Percentiles rank a stretch among this genome's conserved stretches.
These are phyloP conservation scores for Prorops nasuta DNA, from an alignment of 1,140 invertebrate species.

Conservation along the genomic window DNA sequence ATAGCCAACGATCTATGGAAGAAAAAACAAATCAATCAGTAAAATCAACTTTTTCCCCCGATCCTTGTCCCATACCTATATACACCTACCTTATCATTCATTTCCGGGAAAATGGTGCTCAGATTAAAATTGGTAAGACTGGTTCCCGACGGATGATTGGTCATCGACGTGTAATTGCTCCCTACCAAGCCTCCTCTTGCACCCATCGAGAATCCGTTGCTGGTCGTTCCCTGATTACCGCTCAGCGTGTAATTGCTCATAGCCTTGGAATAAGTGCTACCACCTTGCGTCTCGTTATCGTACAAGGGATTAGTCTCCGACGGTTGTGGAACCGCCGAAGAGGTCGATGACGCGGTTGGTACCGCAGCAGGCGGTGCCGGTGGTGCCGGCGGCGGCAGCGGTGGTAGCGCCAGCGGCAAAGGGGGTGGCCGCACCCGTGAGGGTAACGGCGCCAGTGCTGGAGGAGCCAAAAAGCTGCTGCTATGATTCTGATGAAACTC, in stretches of 20 bases:
- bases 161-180: conserved; percentile 42
- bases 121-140: conserved; percentile 69
- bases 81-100: conserved; percentile 69
- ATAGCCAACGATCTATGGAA: too few species aligned
- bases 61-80: too few species aligned
- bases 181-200: conserved; percentile 28
- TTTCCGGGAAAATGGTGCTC: conserved; percentile 69
- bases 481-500: conserved; percentile 51
- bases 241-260: conserved; percentile 31
- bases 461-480: conserved; percentile 32
- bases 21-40: too few species aligned
- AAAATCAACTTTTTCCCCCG: too few species aligned
- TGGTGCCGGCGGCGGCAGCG: too few species aligned
- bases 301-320: conserved; percentile 44
- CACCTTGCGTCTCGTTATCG: conserved; percentile 45
- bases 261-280: conserved; percentile 42
- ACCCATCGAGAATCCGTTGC: conserved; percentile 26
- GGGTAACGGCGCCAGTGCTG: conserved; percentile 6
- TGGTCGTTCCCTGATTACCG: conserved; percentile 26
- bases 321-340: too few species aligned
- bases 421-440: conserved; percentile 16
- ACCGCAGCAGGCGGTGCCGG: too few species aligned
- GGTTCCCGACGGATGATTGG: conserved; percentile 54
- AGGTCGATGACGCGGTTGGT: too few species aligned
- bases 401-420: conserved; percentile 31